Evolutionary conservation across 2,888 invertebrate species (phyloP), one percentile per base, ranked within the genome.

Genomic region (Leptopilina drosophilae): DNA sequence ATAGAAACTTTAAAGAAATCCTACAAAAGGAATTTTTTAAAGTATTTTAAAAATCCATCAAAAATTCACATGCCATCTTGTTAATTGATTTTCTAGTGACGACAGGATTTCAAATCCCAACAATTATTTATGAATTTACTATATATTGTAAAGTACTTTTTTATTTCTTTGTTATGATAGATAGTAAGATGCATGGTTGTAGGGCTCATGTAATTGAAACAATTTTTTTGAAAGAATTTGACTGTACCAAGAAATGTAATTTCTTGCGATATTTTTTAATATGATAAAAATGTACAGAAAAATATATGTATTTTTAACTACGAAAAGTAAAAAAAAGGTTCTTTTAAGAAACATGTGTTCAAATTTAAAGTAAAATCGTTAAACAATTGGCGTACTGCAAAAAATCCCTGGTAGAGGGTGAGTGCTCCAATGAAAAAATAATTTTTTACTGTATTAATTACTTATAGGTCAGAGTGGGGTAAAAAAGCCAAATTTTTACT

Each of bases 261-360:
- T 62, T 20, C 62, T 62, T 62, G 62, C 15, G 62, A 62, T 62
- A 62, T 62, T 62, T 59, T 62, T 62, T 62, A 62, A 20, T 62
- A 62, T 20, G 62, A 62, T 49, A 62, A 62, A 62, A 62, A 20
- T 62, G 62, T 62, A 62, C 62, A 62, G 62, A 62, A 62, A 62
- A 62, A 20, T 20, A 20, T 62, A 20, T 62, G 62, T 62, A 62
- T 62, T 62, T 62, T 62, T 62, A 62, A 62, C 20, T 62, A 20
- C 7, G 8, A 8, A 62, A 62, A 62, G 20, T 62, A 62, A 62
- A 62, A 33, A 33, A 62, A 62, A 62, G 20, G 62, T 62, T 62
- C 62, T 62, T 62, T 62, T 62, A 20, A 62, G 9, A 20, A 62
- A 62, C 20, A 15, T 49, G 49, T 11, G 9, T 49, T 49, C 12